Evolutionary conservation across 2,113 vertebrate species (phyloP).

Genomic region (Pituophis catenifer): DNA sequence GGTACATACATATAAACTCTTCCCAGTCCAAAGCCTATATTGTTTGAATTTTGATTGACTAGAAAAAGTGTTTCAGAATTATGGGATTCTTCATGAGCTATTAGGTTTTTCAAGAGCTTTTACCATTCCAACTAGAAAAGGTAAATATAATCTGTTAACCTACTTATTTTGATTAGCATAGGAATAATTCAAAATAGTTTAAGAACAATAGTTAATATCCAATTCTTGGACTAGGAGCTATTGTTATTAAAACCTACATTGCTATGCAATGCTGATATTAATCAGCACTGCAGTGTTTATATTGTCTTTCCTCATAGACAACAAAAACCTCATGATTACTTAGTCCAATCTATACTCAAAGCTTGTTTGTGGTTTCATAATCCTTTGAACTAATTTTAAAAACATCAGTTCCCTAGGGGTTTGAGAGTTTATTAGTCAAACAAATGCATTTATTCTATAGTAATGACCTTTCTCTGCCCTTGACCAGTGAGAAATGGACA

Average conservation of each 20-base stretch:
- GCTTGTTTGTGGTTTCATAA: not conserved
- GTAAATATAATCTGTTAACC: constrained; percentile 17
- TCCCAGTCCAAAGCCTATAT: constrained; percentile 28
- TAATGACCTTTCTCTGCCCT: not conserved
- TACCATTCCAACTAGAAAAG: constrained; percentile 25
- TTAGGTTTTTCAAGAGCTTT: constrained; percentile 5
- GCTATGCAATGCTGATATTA: not conserved
- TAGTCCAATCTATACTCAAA: constrained; percentile 26
- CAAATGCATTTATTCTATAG: not conserved
- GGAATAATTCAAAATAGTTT: constrained; percentile 49
- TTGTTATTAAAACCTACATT: constrained; percentile 36
- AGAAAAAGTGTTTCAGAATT: constrained; percentile 38
- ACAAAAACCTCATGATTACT: constrained; percentile 34
- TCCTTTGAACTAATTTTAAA: constrained; percentile 1
- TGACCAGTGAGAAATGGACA: not conserved
- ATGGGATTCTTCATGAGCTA: constrained; percentile 45
- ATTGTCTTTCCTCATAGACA: constrained; percentile 25
- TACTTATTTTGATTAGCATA: constrained; percentile 35
- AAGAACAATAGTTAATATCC: constrained; percentile 49
- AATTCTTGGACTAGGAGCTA: constrained; percentile 47
- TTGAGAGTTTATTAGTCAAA: not conserved
- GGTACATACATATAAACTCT: constrained; percentile 15
- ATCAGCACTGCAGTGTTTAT: constrained; percentile 29
- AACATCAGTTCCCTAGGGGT: fast-evolving
- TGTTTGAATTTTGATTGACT: not conserved